Evolutionary conservation across 92 coral and sea anemone genomes (phyloP), one percentile per base, ranked within the genome.

Genomic region (Paramuricea clavata): DNA sequence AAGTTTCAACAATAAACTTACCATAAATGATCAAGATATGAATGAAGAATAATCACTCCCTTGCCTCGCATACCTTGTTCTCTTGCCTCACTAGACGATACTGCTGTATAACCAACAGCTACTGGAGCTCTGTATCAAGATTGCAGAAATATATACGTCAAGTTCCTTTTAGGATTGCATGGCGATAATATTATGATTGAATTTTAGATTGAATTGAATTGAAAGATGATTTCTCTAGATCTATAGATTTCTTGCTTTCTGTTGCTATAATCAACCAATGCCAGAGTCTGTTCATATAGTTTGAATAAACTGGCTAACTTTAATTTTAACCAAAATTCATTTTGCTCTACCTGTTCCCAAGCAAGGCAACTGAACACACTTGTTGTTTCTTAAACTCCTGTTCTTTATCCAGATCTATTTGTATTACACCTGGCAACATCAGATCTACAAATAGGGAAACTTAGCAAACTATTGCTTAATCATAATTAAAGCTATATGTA

Each of bases 41-140:
- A 90, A 85, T 96, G 99, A 42, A 89, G 78, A 70, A 94, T 89
- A 44, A 87, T 81, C 15, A 94, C 97, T 85, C 96, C 99, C 88
- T 95, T 96, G 10, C 98, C 99, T 49, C 99, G 92, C 94, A 94
- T 91, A 19, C 98, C 99, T 91, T 94, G 96, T 65, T 96, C 96
- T 61, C 44, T 49, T 31, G 95, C 34, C 74, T 96, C 99, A 41
- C 87, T 86, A 65, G 94, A 91, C 74, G 98, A 94, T 9, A 96
- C 95, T 21, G 91, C 44, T 25, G 99, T 96, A 7, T 81, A 59
- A 8, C 99, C 99, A 32, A 96, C 94, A 74, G 96, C 99, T 69
- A 94, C 91, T 3, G 98, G 91, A 22, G 98, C 93, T 85, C 99
- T 96, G 49, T 16, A 0, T 65, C 3, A 11, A 7, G 21, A 65